Conservation (phyloP, 2,113 vertebrate species). For the Thamnophis sirtalis region DNA sequence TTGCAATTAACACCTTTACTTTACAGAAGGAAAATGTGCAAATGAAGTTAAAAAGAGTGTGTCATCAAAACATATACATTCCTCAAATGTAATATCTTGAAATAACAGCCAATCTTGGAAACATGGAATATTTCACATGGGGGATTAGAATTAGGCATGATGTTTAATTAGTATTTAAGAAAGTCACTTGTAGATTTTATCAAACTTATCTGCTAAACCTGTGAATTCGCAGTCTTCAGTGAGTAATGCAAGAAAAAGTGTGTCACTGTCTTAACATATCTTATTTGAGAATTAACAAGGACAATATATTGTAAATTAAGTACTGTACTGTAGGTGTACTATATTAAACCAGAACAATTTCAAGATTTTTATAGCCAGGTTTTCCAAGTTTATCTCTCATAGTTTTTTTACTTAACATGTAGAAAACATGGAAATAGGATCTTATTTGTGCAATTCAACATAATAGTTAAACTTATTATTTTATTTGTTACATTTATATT, state of each 20-base stretch:
- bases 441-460: background rate
- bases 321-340: background rate
- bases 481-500: background rate
- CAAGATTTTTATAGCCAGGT: background rate
- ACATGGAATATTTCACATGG: background rate
- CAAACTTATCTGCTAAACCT: background rate
- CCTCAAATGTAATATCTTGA: background rate
- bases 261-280: background rate
- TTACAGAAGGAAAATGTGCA: background rate
- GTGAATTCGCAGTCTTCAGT: background rate
- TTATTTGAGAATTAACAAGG: background rate
- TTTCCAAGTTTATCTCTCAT: background rate
- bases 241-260: background rate
- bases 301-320: background rate
- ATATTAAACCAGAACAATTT: background rate
- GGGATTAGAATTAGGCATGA: background rate
- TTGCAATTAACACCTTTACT: background rate
- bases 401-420: background rate
- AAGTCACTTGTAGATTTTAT: background rate
- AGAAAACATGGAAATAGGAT: background rate
- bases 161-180: background rate
- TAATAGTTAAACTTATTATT: background rate
- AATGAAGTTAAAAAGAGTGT: background rate
- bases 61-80: background rate
- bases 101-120: background rate